Evolutionary conservation across 2,113 vertebrate genomes (phyloP).

Genomic region (Proteles cristata): DNA sequence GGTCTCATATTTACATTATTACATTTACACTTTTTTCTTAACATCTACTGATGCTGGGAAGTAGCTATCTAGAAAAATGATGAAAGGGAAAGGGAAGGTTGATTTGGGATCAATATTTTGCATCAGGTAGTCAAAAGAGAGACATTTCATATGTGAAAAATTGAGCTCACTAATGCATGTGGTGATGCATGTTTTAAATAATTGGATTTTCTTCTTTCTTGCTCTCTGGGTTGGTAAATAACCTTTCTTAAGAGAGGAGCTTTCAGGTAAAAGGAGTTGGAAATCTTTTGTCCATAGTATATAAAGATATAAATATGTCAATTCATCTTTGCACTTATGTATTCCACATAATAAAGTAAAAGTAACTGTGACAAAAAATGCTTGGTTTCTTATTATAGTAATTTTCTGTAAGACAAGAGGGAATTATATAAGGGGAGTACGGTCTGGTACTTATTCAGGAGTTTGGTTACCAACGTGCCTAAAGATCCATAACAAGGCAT

Average conservation of each 20-base stretch:
- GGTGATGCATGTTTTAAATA: not conserved
- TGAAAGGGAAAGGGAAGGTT: not conserved
- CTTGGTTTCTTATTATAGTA: not conserved
- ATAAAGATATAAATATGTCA: not conserved
- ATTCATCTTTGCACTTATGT: not conserved
- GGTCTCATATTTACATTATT: not conserved
- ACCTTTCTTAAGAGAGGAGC: not conserved
- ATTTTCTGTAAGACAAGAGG: not conserved
- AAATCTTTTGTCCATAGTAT: not conserved
- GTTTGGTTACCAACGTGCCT: slow-evolving; percentile 7
- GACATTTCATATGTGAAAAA: not conserved
- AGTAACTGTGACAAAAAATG: not conserved
- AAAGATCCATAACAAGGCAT: slow-evolving; percentile 3
- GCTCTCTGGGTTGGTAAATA: not conserved
- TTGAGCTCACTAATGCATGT: not conserved
- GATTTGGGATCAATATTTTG: not conserved
- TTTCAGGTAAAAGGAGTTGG: not conserved
- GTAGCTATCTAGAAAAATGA: not conserved
- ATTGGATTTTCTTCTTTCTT: not conserved
- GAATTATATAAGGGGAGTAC: not conserved
- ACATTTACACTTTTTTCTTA: not conserved
- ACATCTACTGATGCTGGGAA: not conserved
- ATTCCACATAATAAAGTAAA: not conserved
- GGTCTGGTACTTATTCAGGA: not conserved
- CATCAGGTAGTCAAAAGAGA: not conserved